Conservation (phyloP, 2,113 vertebrate species). For the Trichechus manatus region DNA sequence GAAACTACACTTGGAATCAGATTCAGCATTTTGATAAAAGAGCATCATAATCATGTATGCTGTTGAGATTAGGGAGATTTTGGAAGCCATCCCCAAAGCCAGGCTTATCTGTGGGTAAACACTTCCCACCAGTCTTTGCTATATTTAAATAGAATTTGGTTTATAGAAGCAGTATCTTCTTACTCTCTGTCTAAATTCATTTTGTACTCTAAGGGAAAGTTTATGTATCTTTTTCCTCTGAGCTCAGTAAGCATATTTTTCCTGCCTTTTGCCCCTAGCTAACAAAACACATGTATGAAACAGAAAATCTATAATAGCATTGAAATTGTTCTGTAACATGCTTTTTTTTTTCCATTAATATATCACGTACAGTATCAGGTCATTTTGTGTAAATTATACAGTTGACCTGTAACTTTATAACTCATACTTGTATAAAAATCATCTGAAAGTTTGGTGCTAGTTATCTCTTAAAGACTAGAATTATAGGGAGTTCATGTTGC, state of each 20-base stretch:
- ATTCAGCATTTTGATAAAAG: constrained; percentile 16
- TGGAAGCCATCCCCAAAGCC: not conserved
- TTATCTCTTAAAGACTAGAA: not conserved
- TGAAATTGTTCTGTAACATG: not conserved
- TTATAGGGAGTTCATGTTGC: not conserved
- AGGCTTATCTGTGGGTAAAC: not conserved
- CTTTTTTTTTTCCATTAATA: not conserved
- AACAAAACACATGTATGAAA: not conserved
- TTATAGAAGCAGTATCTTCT: not conserved
- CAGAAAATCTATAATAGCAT: not conserved
- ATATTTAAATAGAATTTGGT: constrained; percentile 38
- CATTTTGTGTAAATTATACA: constrained; percentile 1
- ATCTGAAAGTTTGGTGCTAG: not conserved
- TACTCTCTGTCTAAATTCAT: not conserved
- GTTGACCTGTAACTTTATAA: not conserved
- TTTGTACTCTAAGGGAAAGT: not conserved
- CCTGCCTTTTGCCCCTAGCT: not conserved
- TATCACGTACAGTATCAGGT: not conserved
- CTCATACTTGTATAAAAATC: not conserved
- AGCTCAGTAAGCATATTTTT: not conserved
- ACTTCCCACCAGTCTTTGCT: not conserved
- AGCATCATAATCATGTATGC: not conserved
- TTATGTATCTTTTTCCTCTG: not conserved
- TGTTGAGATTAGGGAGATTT: not conserved
- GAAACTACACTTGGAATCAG: not conserved